Conservation (phyloP, 2,888 invertebrate species). For the Dasysyrphus tricinctus region DNA sequence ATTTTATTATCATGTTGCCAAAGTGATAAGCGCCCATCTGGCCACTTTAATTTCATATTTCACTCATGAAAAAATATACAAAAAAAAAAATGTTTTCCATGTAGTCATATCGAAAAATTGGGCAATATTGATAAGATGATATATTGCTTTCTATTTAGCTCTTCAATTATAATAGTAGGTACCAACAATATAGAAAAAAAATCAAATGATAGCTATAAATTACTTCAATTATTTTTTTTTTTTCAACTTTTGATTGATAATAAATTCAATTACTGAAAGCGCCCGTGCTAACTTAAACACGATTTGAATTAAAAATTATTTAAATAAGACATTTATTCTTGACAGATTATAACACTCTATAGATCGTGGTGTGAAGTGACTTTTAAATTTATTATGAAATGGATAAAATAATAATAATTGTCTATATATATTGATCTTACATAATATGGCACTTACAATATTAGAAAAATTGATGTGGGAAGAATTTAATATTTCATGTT, state of each 20-base stretch:
- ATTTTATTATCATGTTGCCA: slow-evolving; percentile 19
- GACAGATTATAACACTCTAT: background rate
- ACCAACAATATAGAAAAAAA: background rate
- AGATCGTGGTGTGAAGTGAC: background rate
- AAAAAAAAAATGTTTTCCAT: background rate
- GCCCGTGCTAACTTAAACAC: background rate
- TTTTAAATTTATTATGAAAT: background rate
- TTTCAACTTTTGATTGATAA: background rate
- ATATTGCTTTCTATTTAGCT: background rate
- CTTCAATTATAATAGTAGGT: background rate
- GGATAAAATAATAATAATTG: background rate
- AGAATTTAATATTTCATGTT: slow-evolving; percentile 1
- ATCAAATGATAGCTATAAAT: background rate
- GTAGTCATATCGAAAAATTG: background rate
- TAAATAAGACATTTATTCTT: background rate
- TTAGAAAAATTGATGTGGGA: background rate
- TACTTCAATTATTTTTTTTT: background rate
- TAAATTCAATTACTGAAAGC: background rate
- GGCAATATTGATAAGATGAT: slow-evolving; percentile 1
- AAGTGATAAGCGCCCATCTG: slow-evolving; percentile 20
- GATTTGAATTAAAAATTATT: background rate
- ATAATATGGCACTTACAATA: background rate
- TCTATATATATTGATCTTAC: background rate
- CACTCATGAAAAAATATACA: background rate
- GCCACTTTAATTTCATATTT: background rate